A percentile compares a stretch with the other conserved stretches of the same genome.
These are phyloP conservation scores for Solea senegalensis DNA, from an alignment of 2,113 vertebrate genomes.

Conservation along the genomic window DNA sequence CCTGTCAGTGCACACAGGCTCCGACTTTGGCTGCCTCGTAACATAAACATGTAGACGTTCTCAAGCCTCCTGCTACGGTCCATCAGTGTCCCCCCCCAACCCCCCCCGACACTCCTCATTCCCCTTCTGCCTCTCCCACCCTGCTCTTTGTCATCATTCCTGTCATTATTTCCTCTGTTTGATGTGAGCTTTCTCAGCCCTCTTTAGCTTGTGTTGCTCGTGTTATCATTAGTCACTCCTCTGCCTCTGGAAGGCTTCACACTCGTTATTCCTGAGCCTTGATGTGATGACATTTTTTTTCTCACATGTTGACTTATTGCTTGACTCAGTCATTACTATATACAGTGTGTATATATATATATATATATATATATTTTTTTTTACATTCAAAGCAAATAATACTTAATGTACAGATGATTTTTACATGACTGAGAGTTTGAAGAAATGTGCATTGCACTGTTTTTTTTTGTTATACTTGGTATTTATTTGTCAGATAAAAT, in stretches of 20 bases:
- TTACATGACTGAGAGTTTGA: conserved; percentile 34
- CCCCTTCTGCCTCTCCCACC: conserved; percentile 39
- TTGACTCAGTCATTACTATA: conserved; percentile 25
- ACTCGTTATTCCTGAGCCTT: conserved; percentile 65
- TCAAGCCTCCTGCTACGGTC: conserved; percentile 72
- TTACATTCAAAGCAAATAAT: conserved; percentile 46
- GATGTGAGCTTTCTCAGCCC: conserved; percentile 79
- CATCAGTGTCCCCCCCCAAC: conserved; percentile 59
- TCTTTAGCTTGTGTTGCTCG: conserved; percentile 78
- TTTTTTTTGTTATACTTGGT: conserved; percentile 21
- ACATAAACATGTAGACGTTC: conserved; percentile 81
- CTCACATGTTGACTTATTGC: conserved; percentile 37
- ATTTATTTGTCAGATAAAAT: conserved; percentile 32
- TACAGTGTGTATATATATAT: too few relatives aligned
- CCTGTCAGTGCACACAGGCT: conserved; percentile 73
- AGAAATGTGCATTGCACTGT: conserved; percentile 24
- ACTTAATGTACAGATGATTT: conserved; percentile 17
- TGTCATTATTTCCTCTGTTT: conserved; percentile 84
- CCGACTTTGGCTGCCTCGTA: conserved; percentile 69
- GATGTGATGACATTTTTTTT: conserved; percentile 73
- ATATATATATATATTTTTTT: not conserved
- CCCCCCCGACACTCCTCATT: conserved; percentile 53
- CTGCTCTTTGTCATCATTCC: conserved; percentile 80
- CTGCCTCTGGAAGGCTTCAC: conserved; percentile 75
- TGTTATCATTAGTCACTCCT: conserved; percentile 72